Evolutionary conservation across 2,797 vertebrate genomes (phyloP).

Genomic region (Sparus aurata): DNA sequence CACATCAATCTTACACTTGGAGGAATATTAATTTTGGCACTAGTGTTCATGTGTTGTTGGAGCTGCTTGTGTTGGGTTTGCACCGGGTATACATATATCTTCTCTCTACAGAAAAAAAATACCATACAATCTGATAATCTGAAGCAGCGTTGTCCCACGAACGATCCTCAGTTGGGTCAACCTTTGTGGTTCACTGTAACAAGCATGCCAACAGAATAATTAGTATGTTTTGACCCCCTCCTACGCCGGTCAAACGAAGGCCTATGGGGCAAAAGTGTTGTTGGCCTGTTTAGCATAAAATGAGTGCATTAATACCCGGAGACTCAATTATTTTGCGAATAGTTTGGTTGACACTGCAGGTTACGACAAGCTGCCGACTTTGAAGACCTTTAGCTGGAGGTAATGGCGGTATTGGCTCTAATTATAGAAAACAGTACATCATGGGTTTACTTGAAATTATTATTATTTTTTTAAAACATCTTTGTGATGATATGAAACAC

Average conservation of each 20-base stretch:
- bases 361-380: constrained; percentile 65
- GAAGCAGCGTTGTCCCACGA: constrained; percentile 46
- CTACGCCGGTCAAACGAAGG: constrained; percentile 73
- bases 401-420: constrained; percentile 36
- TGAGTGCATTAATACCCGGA: constrained; percentile 73
- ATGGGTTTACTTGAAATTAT: constrained; percentile 49
- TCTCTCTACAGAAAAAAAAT: constrained; percentile 5
- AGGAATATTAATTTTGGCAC: constrained; percentile 36
- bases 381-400: constrained; percentile 70
- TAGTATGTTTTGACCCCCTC: constrained; percentile 74
- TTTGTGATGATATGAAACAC: constrained; percentile 5
- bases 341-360: constrained; percentile 74
- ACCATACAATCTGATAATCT: constrained; percentile 42
- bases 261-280: constrained; percentile 74
- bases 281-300: constrained; percentile 79
- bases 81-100: neutral
- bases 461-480: constrained; percentile 32
- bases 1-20: constrained; percentile 23
- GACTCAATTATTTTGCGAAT: constrained; percentile 82
- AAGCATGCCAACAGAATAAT: constrained; percentile 73
- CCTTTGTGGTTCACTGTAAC: constrained; percentile 65
- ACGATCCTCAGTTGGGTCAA: constrained; percentile 58
- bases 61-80: constrained; percentile 1
- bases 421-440: constrained; percentile 57
- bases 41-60: constrained; percentile 7